A percentile compares a stretch with the other conserved stretches of the same genome.
Conservation (phyloP, 2,113 vertebrate species). For the Glareola pratincola region DNA sequence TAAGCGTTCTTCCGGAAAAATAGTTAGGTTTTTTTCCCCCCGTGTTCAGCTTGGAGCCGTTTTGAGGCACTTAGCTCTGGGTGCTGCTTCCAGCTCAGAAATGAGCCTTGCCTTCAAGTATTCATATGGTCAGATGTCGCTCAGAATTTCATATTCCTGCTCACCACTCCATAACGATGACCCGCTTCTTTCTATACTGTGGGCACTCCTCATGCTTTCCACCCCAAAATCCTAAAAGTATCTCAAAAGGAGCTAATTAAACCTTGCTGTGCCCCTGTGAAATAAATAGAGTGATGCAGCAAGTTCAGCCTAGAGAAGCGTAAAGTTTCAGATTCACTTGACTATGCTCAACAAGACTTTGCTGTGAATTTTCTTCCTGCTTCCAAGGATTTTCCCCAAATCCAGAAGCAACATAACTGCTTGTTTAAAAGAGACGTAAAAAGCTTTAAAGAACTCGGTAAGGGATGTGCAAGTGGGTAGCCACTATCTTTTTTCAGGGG, state of each 20-base stretch:
- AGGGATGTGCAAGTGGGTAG: background rate
- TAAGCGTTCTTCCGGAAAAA: background rate
- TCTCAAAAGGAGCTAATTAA: background rate
- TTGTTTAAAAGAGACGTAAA: too few species aligned
- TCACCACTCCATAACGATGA: accelerated
- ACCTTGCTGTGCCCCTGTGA: background rate
- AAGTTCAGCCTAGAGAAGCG: background rate
- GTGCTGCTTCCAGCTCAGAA: background rate
- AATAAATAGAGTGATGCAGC: background rate
- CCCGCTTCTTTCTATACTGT: accelerated
- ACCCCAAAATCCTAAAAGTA: background rate
- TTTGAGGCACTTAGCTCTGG: background rate
- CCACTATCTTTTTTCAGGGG: background rate
- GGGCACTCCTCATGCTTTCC: background rate
- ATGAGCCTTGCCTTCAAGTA: background rate
- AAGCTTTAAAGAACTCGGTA: accelerated
- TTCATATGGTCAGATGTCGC: background rate
- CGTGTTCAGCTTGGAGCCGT: background rate
- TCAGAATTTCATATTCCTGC: background rate
- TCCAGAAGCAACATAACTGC: background rate
- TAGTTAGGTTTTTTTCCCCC: background rate
- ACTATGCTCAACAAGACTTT: background rate
- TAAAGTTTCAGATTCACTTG: background rate
- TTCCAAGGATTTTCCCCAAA: background rate
- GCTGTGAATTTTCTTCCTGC: background rate